Conservation (phyloP, 2,888 invertebrate genomes). For the Chloromyia formosa region DNA sequence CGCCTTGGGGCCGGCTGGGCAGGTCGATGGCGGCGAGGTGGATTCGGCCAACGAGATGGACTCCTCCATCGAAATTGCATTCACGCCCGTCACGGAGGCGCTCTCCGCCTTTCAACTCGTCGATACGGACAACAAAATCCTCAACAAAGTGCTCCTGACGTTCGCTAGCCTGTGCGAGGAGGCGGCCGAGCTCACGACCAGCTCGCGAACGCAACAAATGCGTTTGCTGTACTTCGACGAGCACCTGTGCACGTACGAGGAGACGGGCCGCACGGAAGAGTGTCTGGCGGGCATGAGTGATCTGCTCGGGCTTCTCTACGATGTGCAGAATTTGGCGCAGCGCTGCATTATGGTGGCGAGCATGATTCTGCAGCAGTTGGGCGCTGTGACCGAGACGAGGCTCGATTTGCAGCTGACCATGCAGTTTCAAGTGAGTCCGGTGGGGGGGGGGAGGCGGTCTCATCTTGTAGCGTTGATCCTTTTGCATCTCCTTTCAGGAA, state of each 20-base stretch:
- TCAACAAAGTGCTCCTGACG: constrained; percentile 82
- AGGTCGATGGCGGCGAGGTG: neutral
- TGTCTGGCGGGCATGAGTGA: constrained; percentile 64
- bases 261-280: constrained; percentile 46
- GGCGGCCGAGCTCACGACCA: constrained; percentile 72
- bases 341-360: constrained; percentile 77
- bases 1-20: neutral
- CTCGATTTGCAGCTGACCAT: constrained; percentile 58
- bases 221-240: constrained; percentile 61
- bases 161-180: constrained; percentile 83
- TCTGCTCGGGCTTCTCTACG: constrained; percentile 71
- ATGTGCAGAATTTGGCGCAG: constrained; percentile 73
- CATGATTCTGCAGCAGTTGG: constrained; percentile 78
- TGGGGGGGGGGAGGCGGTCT: neutral
- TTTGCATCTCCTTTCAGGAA: constrained; percentile 55
- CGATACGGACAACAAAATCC: constrained; percentile 82
- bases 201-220: constrained; percentile 71
- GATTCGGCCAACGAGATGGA: neutral
- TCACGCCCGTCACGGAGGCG: constrained; percentile 66
- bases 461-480: neutral
- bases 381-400: constrained; percentile 67
- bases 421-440: constrained; percentile 54
- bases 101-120: constrained; percentile 74
- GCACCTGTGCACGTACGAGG: constrained; percentile 51
- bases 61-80: neutral